Conservation (phyloP, 2,113 vertebrate genomes). For the Haliaeetus leucogaster region DNA sequence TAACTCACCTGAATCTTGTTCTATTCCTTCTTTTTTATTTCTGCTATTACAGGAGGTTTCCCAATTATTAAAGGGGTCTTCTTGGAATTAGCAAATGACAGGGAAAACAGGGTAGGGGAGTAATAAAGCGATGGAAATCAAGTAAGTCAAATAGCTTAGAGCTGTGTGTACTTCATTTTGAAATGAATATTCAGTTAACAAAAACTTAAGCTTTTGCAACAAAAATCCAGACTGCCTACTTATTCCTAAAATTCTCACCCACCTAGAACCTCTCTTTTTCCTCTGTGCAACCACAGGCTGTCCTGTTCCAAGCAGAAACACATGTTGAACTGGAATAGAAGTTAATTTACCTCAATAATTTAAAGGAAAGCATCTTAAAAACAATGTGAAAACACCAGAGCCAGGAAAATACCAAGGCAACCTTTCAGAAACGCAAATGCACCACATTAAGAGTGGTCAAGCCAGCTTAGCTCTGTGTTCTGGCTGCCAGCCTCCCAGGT, state of each 20-base stretch:
- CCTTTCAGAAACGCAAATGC: neutral
- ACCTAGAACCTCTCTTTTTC: neutral
- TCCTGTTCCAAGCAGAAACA: neutral
- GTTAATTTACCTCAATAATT: neutral
- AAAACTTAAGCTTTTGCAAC: neutral
- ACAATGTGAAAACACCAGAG: neutral
- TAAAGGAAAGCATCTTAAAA: neutral
- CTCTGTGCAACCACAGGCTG: neutral
- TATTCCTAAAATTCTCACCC: neutral
- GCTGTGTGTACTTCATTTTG: neutral
- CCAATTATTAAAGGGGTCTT: neutral
- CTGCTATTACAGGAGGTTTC: neutral
- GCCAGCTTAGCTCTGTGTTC: neutral
- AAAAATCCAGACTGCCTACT: neutral
- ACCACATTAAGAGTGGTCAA: rapidly evolving
- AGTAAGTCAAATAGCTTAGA: neutral
- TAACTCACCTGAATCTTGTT: neutral
- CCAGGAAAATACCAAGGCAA: neutral
- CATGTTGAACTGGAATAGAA: neutral
- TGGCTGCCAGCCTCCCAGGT: neutral
- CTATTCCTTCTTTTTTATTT: neutral
- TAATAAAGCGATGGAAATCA: neutral
- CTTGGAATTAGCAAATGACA: neutral
- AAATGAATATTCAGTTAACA: neutral
- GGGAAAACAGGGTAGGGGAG: neutral